Percentiles rank a stretch among this genome's conserved stretches.
Evolutionary conservation across 2,113 vertebrate species (phyloP).

Genomic region (Lynx canadensis): DNA sequence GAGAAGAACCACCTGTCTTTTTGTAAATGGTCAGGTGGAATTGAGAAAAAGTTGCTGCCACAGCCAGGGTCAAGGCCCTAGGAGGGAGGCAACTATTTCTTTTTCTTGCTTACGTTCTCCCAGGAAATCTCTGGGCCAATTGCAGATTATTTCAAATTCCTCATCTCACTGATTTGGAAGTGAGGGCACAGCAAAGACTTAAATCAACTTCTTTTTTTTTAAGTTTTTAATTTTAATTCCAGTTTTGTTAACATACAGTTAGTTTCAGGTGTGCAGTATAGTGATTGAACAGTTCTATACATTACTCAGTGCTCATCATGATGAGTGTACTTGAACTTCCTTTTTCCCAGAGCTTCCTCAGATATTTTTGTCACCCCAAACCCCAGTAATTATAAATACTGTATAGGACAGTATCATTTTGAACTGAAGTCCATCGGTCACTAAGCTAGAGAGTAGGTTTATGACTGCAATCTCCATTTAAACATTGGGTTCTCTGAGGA

Average conservation of each 20-base stretch:
- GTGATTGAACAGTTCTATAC: not conserved
- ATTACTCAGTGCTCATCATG: not conserved
- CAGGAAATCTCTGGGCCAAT: not conserved
- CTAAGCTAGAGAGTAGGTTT: not conserved
- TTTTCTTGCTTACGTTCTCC: not conserved
- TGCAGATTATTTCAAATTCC: not conserved
- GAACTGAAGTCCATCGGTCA: slow-evolving; percentile 36
- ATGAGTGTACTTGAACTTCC: not conserved
- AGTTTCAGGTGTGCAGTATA: not conserved
- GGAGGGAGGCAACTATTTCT: not conserved
- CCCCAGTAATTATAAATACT: not conserved
- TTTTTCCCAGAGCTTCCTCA: not conserved
- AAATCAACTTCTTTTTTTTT: not conserved
- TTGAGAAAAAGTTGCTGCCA: not conserved
- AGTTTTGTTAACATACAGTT: not conserved
- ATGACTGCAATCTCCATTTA: slow-evolving; percentile 34
- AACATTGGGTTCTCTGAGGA: slow-evolving; percentile 4
- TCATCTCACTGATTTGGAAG: not conserved
- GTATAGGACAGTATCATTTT: not conserved
- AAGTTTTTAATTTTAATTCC: not conserved
- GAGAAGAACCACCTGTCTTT: not conserved
- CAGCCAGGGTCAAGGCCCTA: not conserved
- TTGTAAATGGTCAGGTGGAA: not conserved
- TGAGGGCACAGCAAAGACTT: not conserved
- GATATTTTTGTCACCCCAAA: not conserved